Percentiles rank a stretch among this genome's conserved stretches.
Evolutionary conservation across 2,797 vertebrate species (phyloP).

Genomic region (Psittacula echo): DNA sequence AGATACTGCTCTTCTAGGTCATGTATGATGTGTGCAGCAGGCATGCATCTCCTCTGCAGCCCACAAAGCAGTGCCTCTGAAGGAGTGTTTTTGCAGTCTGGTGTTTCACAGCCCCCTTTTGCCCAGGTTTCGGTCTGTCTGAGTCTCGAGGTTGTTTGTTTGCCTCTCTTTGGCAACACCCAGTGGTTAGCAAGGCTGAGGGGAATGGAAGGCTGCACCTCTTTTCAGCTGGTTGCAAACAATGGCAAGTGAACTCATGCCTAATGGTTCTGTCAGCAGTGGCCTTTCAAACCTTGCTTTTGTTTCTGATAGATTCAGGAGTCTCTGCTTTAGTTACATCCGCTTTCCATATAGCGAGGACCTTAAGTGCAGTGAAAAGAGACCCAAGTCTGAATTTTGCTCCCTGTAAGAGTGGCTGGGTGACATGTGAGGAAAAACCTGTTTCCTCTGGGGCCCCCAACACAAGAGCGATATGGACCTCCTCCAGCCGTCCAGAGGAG

Average conservation of each 20-base stretch:
- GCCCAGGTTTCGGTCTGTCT: neutral
- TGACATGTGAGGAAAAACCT: neutral
- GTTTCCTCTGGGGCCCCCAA: neutral
- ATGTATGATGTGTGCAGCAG: neutral
- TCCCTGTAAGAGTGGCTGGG: neutral
- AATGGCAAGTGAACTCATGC: conserved; percentile 1
- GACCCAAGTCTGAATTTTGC: neutral
- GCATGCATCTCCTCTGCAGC: neutral
- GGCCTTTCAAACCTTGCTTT: neutral
- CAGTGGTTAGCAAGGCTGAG: neutral
- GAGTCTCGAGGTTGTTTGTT: neutral
- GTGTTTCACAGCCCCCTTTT: neutral
- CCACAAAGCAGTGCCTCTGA: neutral
- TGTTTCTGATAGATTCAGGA: neutral
- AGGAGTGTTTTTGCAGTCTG: neutral
- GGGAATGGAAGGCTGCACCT: conserved; percentile 12
- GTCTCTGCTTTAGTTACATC: neutral
- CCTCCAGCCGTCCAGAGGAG: neutral
- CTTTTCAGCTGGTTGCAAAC: conserved; percentile 8
- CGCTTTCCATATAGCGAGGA: neutral
- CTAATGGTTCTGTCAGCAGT: neutral
- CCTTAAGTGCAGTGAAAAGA: neutral
- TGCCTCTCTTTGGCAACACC: neutral
- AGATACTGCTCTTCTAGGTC: neutral
- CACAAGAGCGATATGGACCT: neutral